Evolutionary conservation across 2,797 vertebrate genomes (phyloP), one percentile per base, ranked within the genome.

Genomic region (Notolepis coatsorum): DNA sequence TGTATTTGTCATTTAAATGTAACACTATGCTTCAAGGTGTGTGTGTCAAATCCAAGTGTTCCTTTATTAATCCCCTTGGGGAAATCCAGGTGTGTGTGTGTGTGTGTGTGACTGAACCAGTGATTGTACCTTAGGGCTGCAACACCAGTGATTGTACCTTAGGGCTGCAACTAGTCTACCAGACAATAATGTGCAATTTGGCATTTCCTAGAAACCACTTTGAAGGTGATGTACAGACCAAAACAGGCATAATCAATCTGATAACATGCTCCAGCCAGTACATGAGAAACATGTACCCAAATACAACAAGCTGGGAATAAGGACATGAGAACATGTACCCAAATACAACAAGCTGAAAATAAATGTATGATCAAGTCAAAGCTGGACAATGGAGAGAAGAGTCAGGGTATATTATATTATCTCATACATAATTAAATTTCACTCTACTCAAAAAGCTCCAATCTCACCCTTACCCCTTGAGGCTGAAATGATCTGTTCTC

Each of bases 341-440:
- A 31, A 7, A 27, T 25, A 5, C 45, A 48, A 67, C 20, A 64
- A 50, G n/a, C 31, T 57, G 21, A 71, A 65, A 50, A 59, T 47
- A 61, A 47, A 65, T 62, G 62, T 71, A 13, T n/a, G 55, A 33
- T 39, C 20, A 58, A 45, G 30, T 24, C 1, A 65, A 71, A 70
- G 63, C n/a, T 18, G 9, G 46, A 55, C 15, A 45, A 31, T 17
- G 17, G 28, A 33, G 24, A 37, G 7, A 39, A 21, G 2, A 52
- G n/a, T 56, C 65, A 54, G 47, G 31, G 17, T 33, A 45, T n/a
- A 2, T 3, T 46, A 45, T 41, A 39, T 47, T 39, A 24, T 65
- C 61, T 61, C 41, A 17, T 56, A n/a, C 7, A 45, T 68, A 77
- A 88, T 57, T 33, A 65, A 13, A 82, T 87, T 77, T 73, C 60